Conservation (phyloP, 2,797 vertebrate species). For the Anguilla obscura region DNA sequence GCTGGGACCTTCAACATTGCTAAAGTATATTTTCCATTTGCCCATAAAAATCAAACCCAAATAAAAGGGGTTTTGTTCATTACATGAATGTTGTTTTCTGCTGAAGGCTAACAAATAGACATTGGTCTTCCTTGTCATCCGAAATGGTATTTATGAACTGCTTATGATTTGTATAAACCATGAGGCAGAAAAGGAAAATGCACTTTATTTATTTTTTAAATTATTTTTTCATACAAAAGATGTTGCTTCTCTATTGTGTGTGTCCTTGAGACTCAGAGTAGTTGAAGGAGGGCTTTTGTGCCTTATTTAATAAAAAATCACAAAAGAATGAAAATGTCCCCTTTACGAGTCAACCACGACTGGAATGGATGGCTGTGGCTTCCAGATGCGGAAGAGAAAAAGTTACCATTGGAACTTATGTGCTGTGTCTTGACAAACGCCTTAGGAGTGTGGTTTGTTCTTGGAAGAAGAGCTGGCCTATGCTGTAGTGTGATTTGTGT, state of each 20-base stretch:
- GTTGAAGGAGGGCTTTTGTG: constrained; percentile 48
- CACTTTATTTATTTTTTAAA: constrained; percentile 41
- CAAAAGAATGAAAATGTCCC: constrained; percentile 46
- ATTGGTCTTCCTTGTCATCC: constrained; percentile 44
- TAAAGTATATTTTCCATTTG: background rate
- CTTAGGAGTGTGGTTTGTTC: background rate
- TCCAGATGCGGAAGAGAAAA: constrained; percentile 4
- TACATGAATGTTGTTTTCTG: constrained; percentile 36
- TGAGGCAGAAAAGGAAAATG: constrained; percentile 42
- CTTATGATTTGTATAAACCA: constrained; percentile 35
- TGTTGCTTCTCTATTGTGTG: constrained; percentile 49
- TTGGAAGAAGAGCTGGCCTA: background rate
- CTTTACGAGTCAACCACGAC: constrained; percentile 44
- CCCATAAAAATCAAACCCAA: background rate
- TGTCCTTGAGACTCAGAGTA: constrained; percentile 58
- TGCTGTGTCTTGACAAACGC: constrained; percentile 30
- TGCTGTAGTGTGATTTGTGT: background rate
- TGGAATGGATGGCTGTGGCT: constrained; percentile 33
- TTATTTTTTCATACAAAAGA: constrained; percentile 51
- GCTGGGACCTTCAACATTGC: background rate
- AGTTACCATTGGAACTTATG: constrained; percentile 23
- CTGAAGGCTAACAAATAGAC: constrained; percentile 27
- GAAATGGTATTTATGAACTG: constrained; percentile 30
- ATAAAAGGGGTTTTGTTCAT: constrained; percentile 9
- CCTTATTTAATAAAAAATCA: constrained; percentile 57